phyloP scores from a whole-genome alignment of 1,140 invertebrate species.

The Orius laevigatus region DNA sequence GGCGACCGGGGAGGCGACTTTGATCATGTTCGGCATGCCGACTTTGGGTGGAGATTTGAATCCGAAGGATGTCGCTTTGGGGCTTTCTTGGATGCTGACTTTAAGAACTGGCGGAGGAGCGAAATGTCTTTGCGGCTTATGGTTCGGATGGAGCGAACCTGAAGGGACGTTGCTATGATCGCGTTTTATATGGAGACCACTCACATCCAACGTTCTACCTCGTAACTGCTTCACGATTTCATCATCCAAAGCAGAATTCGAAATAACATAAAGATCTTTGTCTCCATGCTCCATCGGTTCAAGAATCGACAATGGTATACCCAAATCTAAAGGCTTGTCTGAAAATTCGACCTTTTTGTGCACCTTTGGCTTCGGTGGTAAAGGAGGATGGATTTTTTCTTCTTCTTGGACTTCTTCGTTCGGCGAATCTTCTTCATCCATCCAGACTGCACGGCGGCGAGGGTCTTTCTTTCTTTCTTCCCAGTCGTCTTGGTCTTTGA shows the following conservation, averaged over 20 bases:
- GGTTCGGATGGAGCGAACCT: conserved; percentile 14
- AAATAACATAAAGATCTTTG: conserved; percentile 22
- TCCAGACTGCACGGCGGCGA: not conserved
- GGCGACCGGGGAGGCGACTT: conserved; percentile 17
- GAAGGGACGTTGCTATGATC: conserved; percentile 12
- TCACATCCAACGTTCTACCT: conserved; percentile 11
- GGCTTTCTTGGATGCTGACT: conserved; percentile 13
- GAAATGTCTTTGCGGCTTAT: conserved; percentile 8
- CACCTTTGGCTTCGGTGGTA: conserved; percentile 14
- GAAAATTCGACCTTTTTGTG: conserved; percentile 13
- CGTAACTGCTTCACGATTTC: conserved; percentile 17
- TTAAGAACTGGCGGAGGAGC: conserved; percentile 3
- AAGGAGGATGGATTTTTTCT: conserved; percentile 9
- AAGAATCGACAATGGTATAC: conserved; percentile 8
- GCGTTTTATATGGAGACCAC: conserved; percentile 9
- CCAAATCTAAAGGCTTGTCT: conserved; percentile 8
- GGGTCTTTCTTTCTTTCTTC: conserved; percentile 15
- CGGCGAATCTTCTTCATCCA: conserved; percentile 11
- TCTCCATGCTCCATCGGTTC: conserved; percentile 13
- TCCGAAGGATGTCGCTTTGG: conserved; percentile 7
- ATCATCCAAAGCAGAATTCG: conserved; percentile 21
- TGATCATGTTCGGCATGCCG: conserved; percentile 13
- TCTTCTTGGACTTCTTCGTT: conserved; percentile 5
- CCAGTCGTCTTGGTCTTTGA: conserved; percentile 35
- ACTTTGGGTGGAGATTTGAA: conserved; percentile 12